Percentiles rank a stretch among this genome's conserved stretches.
phyloP scores from a whole-genome alignment of 2,888 invertebrate species.

The Euplexia lucipara region DNA sequence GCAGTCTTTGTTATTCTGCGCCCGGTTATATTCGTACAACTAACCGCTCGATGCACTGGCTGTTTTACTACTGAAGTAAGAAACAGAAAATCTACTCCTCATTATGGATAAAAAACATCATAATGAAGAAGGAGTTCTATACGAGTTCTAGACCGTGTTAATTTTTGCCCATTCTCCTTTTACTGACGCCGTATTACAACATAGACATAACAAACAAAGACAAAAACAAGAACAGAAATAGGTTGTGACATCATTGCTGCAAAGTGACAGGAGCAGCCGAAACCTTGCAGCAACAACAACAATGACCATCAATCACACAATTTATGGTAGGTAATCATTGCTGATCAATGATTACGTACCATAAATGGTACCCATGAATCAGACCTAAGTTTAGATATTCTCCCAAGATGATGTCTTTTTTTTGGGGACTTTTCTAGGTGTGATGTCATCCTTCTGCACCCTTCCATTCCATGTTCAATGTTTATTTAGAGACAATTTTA shows the following conservation, averaged over 20 bases:
- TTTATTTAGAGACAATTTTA: constrained; percentile 63
- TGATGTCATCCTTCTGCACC: constrained; percentile 29
- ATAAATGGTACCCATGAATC: background rate
- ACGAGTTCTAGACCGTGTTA: no score
- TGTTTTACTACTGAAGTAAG: background rate
- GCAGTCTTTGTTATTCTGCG: constrained; percentile 60
- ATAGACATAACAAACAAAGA: no score
- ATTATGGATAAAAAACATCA: no score
- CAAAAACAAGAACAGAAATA: no score
- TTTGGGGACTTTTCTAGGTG: constrained; percentile 1
- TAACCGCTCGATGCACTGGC: constrained; percentile 46
- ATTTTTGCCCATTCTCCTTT: no score
- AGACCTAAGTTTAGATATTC: background rate
- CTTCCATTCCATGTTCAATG: constrained; percentile 15
- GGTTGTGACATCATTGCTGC: no score
- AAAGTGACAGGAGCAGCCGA: no score
- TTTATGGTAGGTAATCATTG: no score
- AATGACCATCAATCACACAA: no score
- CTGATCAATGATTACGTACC: no score
- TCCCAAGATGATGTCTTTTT: constrained; percentile 12
- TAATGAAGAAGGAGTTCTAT: background rate
- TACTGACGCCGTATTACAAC: no score
- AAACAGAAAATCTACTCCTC: constrained; percentile 27
- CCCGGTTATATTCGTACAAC: constrained; percentile 59
- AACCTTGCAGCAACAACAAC: no score